A percentile compares a stretch with the other conserved stretches of the same genome.
These are phyloP conservation scores for Austrofundulus limnaeus DNA, from an alignment of 2,113 vertebrate genomes.

Conservation along the genomic window DNA sequence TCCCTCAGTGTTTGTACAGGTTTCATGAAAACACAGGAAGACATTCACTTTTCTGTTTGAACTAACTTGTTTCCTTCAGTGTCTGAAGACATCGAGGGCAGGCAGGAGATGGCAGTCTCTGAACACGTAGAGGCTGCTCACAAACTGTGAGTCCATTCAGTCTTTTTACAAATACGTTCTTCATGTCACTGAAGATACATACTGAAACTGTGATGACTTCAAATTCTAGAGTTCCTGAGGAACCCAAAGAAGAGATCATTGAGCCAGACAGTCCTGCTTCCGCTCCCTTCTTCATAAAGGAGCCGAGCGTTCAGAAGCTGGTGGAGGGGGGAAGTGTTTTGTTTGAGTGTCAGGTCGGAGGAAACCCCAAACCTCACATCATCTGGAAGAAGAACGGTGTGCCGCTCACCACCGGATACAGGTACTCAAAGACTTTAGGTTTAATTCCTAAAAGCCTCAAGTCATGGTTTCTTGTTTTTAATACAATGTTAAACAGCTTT, in stretches of 20 bases:
- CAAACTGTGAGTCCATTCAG: slow-evolving; percentile 80
- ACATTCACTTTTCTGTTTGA: background rate
- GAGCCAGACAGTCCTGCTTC: slow-evolving; percentile 59
- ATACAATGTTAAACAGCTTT: background rate
- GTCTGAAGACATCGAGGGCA: slow-evolving; percentile 91
- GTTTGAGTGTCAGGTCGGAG: slow-evolving; percentile 93
- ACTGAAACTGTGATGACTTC: background rate
- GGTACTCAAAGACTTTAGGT: slow-evolving; percentile 67
- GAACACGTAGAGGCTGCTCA: slow-evolving; percentile 71
- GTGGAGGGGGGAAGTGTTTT: slow-evolving; percentile 90
- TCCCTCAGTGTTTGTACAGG: background rate
- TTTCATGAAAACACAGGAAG: too few species aligned
- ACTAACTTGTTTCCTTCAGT: slow-evolving; percentile 72
- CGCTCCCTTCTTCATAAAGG: slow-evolving; percentile 89
- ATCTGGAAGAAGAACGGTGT: slow-evolving; percentile 96
- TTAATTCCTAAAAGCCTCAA: too few species aligned
- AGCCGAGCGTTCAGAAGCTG: slow-evolving; percentile 87
- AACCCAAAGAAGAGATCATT: slow-evolving; percentile 82
- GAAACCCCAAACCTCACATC: slow-evolving; percentile 92
- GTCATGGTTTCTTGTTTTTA: too few species aligned
- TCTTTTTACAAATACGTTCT: background rate
- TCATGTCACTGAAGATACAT: too few species aligned
- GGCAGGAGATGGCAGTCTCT: slow-evolving; percentile 77
- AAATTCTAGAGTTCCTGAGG: slow-evolving; percentile 78
- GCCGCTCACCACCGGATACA: slow-evolving; percentile 94